These are phyloP conservation scores for Centruroides vittatus DNA, from an alignment of 1,140 invertebrate genomes.

Conservation along the genomic window DNA sequence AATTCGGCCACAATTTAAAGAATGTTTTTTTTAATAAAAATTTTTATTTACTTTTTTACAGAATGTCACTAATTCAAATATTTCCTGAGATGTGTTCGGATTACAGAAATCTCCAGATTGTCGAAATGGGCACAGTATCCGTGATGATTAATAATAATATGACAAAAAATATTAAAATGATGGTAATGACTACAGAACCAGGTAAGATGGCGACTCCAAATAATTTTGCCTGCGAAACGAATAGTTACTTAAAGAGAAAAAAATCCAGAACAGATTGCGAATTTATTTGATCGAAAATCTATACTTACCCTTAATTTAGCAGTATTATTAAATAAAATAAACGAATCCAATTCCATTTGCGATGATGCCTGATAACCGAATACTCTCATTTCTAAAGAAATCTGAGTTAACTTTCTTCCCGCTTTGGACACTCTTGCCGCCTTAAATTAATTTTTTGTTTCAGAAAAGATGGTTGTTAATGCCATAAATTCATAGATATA, in stretches of 20 bases:
- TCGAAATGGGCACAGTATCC: too few species aligned
- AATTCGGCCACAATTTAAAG: too few species aligned
- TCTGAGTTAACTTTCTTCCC: slow-evolving; percentile 27
- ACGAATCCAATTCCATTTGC: slow-evolving; percentile 29
- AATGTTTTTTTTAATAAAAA: too few species aligned
- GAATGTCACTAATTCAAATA: too few species aligned
- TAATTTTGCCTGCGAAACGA: slow-evolving; percentile 28
- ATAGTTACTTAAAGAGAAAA: neutral
- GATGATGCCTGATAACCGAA: slow-evolving; percentile 30
- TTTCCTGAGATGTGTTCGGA: too few species aligned
- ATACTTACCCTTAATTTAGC: slow-evolving; percentile 25
- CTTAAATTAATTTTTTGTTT: slow-evolving; percentile 17
- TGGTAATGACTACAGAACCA: slow-evolving; percentile 13
- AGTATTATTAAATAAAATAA: slow-evolving; percentile 27
- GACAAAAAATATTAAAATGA: neutral
- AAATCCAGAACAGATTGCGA: too few species aligned
- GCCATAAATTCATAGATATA: too few species aligned
- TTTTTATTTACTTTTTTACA: too few species aligned
- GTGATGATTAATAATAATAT: too few species aligned
- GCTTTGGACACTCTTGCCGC: slow-evolving; percentile 29
- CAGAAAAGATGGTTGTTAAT: too few species aligned
- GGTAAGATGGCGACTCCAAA: slow-evolving; percentile 29
- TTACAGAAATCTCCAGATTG: too few species aligned
- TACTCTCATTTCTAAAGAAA: slow-evolving; percentile 28
- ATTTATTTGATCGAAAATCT: too few species aligned